These are phyloP conservation scores for Panthera uncia DNA, from an alignment of 2,113 vertebrate genomes.

Conservation along the genomic window DNA sequence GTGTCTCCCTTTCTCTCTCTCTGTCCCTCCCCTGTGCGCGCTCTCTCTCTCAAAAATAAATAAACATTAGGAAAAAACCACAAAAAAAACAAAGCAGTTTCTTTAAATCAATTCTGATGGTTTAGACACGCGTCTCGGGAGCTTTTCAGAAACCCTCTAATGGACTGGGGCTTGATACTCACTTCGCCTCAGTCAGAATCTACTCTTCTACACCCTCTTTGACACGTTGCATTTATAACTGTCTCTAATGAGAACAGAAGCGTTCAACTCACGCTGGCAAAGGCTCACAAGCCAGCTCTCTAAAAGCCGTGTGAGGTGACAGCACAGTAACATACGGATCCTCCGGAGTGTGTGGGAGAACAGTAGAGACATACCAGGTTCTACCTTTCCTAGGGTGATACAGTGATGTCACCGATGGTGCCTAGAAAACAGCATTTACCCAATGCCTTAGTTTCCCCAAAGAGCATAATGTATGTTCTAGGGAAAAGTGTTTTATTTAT, in stretches of 20 bases:
- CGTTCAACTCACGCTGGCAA: not conserved
- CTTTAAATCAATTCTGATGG: not conserved
- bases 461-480: not conserved
- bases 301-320: not conserved
- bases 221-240: not conserved
- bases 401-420: not conserved
- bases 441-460: not conserved
- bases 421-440: not conserved
- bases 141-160: not conserved
- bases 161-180: not conserved
- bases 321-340: too few species aligned
- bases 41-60: too few species aligned
- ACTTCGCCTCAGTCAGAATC: not conserved
- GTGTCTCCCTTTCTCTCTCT: too few species aligned
- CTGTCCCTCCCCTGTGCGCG: too few species aligned
- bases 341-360: not conserved
- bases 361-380: not conserved
- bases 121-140: not conserved
- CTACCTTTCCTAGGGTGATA: not conserved
- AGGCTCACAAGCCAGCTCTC: not conserved
- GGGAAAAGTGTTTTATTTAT: not conserved
- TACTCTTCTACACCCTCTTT: not conserved
- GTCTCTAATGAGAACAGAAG: conserved; percentile 5
- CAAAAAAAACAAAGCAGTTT: not conserved
- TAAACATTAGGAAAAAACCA: too few species aligned